Evolutionary conservation across 2,113 vertebrate species (phyloP), one percentile per base, ranked within the genome.

Genomic region (Puma concolor): DNA sequence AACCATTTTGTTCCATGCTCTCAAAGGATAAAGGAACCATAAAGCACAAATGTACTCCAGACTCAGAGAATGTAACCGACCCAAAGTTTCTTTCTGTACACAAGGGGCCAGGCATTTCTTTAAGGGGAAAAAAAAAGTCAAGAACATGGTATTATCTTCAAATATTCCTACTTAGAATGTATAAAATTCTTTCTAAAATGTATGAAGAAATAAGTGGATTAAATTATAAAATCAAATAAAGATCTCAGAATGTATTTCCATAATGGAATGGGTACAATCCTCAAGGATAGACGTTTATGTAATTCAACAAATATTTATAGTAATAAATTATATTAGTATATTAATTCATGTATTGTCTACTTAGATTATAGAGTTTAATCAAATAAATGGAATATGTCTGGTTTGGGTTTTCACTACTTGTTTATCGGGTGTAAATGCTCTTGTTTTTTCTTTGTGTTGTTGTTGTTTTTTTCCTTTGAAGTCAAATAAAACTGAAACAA

Each of bases 151-250:
- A 31, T 19, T 63, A 52, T 88, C 14, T 67, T 63, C 5, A 96
- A 85, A 64, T 57, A 17, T 29, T 36, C 23, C 7, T 41, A 71
- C 9, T 29, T 69, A 76, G 88, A 87, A 82, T 44, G 10, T 38
- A 83, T 36, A 60, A 74, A 95, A 48, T 5, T 87, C 10, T 71
- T 38, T 11, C 4, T 36, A 82, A 81, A 50, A 25, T 63, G 1
- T 1, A 7, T 60, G 29, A 7, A 50, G 7, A 71, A 85, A 74
- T 21, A 88, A 71, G 5, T 50, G n/a, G 21, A 69, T 36, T 67
- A 76, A 84, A 69, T n/a, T 63, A 97, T 17, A 44, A 93, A 88
- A 79, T 79, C 11, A 83, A 72, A 67, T 80, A 12, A 90, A 89
- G 6, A 7, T 29, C 33, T 72, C 27, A 89, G 48, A 29, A 50